Conservation (phyloP, 2,888 invertebrate genomes). For the Meghimatium bilineatum region DNA sequence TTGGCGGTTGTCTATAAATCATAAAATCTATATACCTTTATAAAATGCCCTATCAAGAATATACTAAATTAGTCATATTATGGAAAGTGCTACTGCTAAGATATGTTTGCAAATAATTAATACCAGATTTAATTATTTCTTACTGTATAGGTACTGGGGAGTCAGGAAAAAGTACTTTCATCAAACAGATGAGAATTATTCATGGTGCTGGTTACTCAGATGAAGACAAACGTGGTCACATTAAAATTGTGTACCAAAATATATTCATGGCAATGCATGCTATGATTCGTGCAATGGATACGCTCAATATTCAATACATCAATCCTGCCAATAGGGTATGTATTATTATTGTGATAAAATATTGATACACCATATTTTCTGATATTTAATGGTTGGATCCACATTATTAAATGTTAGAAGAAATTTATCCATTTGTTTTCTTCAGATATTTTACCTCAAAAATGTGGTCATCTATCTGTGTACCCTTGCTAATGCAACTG, state of each 20-base stretch:
- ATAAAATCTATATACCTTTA: too few species aligned
- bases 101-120: not conserved
- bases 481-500: too few species aligned
- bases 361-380: too few species aligned
- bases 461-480: too few species aligned
- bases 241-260: constrained; percentile 99
- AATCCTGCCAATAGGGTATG: constrained; percentile 89
- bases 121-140: not conserved
- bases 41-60: not conserved
- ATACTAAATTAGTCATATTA: not conserved
- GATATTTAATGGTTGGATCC: too few species aligned
- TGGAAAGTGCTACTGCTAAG: not conserved
- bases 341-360: not conserved
- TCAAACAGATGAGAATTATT: constrained; percentile 99
- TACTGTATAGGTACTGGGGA: constrained; percentile 92
- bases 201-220: constrained; percentile 99
- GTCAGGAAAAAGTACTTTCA: constrained; percentile 99
- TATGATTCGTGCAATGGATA: constrained; percentile 99
- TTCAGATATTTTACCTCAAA: too few species aligned
- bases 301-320: constrained; percentile 96
- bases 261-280: constrained; percentile 99
- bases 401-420: too few species aligned
- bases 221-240: constrained; percentile 98
- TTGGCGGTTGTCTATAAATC: too few species aligned
- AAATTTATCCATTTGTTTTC: too few species aligned